These are phyloP conservation scores for Isaurus tuberculatus DNA, from an alignment of 92 coral and sea anemone genomes.

Conservation along the genomic window DNA sequence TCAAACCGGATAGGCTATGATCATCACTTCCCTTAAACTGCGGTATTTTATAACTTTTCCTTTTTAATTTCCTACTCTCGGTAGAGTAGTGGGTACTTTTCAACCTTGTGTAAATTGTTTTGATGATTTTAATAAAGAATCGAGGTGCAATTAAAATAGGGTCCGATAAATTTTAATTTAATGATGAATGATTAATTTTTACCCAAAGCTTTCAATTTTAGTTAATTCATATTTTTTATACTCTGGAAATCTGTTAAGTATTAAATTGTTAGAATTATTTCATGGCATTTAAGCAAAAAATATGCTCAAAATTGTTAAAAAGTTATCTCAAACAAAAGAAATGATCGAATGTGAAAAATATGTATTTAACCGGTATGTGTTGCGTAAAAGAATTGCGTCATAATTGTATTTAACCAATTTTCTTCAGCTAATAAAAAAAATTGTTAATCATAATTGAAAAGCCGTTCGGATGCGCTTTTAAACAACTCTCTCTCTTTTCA, in stretches of 20 bases:
- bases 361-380: neutral
- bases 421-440: neutral
- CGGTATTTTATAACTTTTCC: constrained; percentile 24
- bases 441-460: neutral
- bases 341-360: neutral
- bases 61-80: constrained; percentile 40
- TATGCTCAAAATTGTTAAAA: neutral
- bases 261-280: neutral
- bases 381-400: constrained; percentile 3
- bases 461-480: neutral
- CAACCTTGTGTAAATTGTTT: constrained; percentile 20
- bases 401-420: neutral
- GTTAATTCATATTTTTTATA: neutral
- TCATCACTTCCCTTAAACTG: constrained; percentile 35
- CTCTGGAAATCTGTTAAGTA: neutral
- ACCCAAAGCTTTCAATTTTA: neutral
- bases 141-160: constrained; percentile 17
- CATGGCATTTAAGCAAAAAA: neutral
- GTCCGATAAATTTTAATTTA: neutral
- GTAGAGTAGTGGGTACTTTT: constrained; percentile 17
- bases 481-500: neutral
- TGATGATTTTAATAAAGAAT: constrained; percentile 40
- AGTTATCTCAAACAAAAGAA: no score
- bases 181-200: neutral
- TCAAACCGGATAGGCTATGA: constrained; percentile 39